These are phyloP conservation scores for Nasonovia ribisnigri DNA, from an alignment of 2,888 invertebrate genomes.

Conservation along the genomic window DNA sequence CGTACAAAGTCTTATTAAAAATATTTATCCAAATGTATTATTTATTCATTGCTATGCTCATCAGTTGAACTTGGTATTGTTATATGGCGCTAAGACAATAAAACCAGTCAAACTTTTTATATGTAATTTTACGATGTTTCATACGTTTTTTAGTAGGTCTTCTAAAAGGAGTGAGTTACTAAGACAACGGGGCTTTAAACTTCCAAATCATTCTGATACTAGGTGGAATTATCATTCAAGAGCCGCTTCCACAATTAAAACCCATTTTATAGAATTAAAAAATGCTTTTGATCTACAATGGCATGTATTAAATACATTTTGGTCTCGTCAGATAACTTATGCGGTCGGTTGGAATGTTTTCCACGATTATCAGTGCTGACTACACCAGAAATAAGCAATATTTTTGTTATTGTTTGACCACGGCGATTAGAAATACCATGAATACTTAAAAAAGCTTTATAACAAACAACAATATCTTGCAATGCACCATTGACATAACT, in stretches of 20 bases:
- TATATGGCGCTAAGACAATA: constrained; percentile 57
- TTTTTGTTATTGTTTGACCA: neutral
- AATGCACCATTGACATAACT: neutral
- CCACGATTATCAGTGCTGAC: neutral
- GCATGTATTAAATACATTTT: too few relatives aligned
- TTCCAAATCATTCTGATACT: constrained; percentile 51
- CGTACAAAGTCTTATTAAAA: constrained; percentile 30
- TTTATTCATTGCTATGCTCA: constrained; percentile 61
- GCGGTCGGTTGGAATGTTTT: neutral
- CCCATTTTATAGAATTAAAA: constrained; percentile 46
- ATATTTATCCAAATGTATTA: constrained; percentile 42
- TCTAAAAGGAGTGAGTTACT: constrained; percentile 54
- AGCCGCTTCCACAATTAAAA: constrained; percentile 53
- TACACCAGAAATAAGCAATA: neutral
- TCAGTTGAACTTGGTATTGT: constrained; percentile 56
- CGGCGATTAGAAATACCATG: neutral
- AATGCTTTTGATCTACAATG: too few relatives aligned
- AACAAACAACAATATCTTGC: neutral
- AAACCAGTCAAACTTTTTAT: constrained; percentile 60
- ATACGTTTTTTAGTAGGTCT: constrained; percentile 56
- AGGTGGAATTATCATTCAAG: constrained; percentile 59
- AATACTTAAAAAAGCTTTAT: constrained; percentile 8
- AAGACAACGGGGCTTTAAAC: constrained; percentile 56
- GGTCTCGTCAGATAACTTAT: neutral
- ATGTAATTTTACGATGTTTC: constrained; percentile 55